These are phyloP conservation scores for Apeltes quadracus DNA, from an alignment of 2,113 vertebrate species.

Conservation along the genomic window DNA sequence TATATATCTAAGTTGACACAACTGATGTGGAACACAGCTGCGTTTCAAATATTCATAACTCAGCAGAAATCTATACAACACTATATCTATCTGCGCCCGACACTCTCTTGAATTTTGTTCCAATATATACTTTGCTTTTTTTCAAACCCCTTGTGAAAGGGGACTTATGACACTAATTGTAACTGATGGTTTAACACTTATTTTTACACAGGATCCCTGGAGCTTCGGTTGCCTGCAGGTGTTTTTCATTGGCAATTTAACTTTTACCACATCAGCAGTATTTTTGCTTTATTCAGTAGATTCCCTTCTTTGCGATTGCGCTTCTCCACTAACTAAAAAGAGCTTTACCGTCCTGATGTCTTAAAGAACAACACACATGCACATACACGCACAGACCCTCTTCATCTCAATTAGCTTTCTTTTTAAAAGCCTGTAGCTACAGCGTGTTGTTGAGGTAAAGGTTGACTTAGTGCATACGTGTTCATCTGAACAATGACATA, in stretches of 20 bases:
- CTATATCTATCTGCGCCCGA: not conserved
- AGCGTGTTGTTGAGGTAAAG: constrained; percentile 33
- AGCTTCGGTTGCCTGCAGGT: not conserved
- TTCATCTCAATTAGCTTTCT: constrained; percentile 21
- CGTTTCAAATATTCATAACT: constrained; percentile 13
- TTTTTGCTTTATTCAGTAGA: not conserved
- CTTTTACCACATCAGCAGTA: not conserved
- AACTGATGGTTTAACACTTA: not conserved
- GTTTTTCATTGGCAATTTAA: constrained; percentile 1
- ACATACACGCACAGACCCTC: not conserved
- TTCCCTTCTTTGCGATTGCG: not conserved
- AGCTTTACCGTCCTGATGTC: constrained; percentile 24
- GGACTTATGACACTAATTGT: not conserved
- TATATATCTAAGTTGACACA: constrained; percentile 9
- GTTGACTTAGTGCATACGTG: constrained; percentile 7
- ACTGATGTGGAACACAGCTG: constrained; percentile 11
- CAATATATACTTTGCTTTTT: not conserved
- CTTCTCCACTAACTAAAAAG: constrained; percentile 13
- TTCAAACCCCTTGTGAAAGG: constrained; percentile 4
- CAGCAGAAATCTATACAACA: constrained; percentile 17
- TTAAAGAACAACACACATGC: not conserved
- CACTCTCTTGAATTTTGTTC: not conserved
- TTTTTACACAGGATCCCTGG: not conserved
- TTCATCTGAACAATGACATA: constrained; percentile 45
- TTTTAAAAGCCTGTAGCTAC: constrained; percentile 25